Percentiles rank a stretch among this genome's conserved stretches.
Evolutionary conservation across 2,888 invertebrate genomes (phyloP).

Genomic region (Drosophila limbata): DNA sequence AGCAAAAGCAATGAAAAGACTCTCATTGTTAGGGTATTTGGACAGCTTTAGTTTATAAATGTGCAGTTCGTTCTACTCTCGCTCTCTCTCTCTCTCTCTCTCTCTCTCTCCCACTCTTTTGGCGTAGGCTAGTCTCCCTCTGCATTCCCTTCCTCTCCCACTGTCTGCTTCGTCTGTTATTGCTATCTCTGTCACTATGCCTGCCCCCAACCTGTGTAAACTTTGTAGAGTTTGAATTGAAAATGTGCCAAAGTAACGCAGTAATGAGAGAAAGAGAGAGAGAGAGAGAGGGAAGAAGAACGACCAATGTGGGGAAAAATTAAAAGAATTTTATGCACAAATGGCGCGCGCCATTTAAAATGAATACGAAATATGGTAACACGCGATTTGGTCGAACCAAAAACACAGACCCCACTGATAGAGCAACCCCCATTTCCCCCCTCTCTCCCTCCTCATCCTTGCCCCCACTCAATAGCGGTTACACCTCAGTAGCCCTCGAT

Average conservation of each 20-base stretch:
- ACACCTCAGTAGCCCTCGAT: conserved; percentile 47
- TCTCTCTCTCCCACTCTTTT: too few species aligned
- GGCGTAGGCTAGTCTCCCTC: too few species aligned
- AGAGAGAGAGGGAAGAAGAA: neutral
- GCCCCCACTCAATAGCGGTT: conserved; percentile 25
- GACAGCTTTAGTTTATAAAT: too few species aligned
- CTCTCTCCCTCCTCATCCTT: too few species aligned
- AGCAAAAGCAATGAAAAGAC: too few species aligned
- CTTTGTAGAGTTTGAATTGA: conserved; percentile 79
- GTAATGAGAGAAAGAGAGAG: neutral
- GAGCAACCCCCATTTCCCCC: neutral
- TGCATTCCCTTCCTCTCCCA: too few species aligned
- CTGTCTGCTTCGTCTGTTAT: neutral
- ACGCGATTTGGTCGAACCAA: conserved; percentile 69
- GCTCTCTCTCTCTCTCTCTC: too few species aligned
- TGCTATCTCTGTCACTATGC: conserved; percentile 5
- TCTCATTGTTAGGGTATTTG: too few species aligned
- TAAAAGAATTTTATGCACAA: conserved; percentile 78
- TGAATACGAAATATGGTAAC: conserved; percentile 79
- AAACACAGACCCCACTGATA: conserved; percentile 22
- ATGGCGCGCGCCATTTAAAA: conserved; percentile 74
- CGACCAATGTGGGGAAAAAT: conserved; percentile 75
- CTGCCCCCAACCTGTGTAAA: conserved; percentile 50
- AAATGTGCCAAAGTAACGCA: conserved; percentile 67
- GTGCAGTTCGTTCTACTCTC: too few species aligned